These are phyloP conservation scores for Diplodus puntazzo DNA, from an alignment of 2,797 vertebrate genomes.

Conservation along the genomic window DNA sequence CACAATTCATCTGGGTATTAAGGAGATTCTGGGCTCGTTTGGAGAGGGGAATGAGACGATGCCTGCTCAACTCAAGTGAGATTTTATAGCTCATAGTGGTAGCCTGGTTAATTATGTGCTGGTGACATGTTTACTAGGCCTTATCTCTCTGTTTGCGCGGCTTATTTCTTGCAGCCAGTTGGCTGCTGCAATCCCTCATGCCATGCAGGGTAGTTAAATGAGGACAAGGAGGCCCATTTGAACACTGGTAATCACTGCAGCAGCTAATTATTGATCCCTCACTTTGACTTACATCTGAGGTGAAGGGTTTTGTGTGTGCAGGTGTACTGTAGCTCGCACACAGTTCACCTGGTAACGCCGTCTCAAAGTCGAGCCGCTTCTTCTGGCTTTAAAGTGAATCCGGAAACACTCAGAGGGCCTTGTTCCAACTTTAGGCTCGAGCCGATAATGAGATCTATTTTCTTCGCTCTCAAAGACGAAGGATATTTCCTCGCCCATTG, in stretches of 20 bases:
- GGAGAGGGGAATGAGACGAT: conserved; percentile 60
- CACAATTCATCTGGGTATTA: conserved; percentile 86
- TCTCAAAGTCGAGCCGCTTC: neutral
- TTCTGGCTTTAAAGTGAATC: conserved; percentile 20
- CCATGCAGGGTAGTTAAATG: conserved; percentile 63
- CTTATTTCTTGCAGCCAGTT: conserved; percentile 70
- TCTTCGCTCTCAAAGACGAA: conserved; percentile 51
- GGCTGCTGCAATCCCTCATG: conserved; percentile 66
- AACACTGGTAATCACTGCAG: conserved; percentile 66
- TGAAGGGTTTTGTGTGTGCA: conserved; percentile 16
- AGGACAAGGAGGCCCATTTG: conserved; percentile 58
- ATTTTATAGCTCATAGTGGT: conserved; percentile 71
- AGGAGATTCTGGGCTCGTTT: conserved; percentile 78
- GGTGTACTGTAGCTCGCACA: conserved; percentile 10
- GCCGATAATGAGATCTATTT: conserved; percentile 67
- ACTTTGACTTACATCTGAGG: conserved; percentile 32
- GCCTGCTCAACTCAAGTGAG: conserved; percentile 61
- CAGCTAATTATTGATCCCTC: conserved; percentile 69
- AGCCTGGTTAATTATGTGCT: conserved; percentile 83
- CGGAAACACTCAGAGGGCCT: conserved; percentile 1
- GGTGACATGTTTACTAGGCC: conserved; percentile 85
- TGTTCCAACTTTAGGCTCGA: conserved; percentile 50
- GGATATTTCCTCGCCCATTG: conserved; percentile 59
- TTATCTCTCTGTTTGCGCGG: conserved; percentile 79
- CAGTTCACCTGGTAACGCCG: neutral